phyloP scores from a whole-genome alignment of 2,888 invertebrate species.

The Eupithecia exiguata region DNA sequence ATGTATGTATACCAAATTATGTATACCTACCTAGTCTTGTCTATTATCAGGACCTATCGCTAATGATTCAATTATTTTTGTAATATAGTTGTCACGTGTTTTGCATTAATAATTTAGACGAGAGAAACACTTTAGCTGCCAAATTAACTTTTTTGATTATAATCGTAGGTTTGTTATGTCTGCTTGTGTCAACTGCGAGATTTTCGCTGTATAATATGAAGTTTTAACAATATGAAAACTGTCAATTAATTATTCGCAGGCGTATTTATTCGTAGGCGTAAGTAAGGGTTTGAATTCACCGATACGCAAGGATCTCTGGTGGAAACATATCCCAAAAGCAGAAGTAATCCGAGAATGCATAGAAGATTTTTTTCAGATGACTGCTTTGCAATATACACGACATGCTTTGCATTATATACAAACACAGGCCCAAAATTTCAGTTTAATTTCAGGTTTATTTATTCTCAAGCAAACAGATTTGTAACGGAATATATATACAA shows the following conservation, averaged over 20 bases:
- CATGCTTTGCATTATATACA: too few relatives aligned
- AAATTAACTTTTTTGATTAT: not conserved
- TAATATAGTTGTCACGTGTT: conserved; percentile 26
- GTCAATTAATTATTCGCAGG: not conserved
- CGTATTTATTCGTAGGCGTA: too few relatives aligned
- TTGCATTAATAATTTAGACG: conserved; percentile 24
- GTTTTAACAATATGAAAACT: not conserved
- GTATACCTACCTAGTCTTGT: not conserved
- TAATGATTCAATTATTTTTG: conserved; percentile 37
- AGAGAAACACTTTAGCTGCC: not conserved
- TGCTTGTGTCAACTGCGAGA: not conserved
- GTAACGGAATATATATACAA: too few relatives aligned
- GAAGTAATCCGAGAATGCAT: not conserved
- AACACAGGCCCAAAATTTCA: too few relatives aligned
- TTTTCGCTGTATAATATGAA: not conserved
- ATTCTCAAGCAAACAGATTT: too few relatives aligned
- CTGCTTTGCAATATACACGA: too few relatives aligned
- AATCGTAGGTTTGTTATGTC: not conserved
- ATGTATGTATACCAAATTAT: too few relatives aligned
- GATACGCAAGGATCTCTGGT: not conserved
- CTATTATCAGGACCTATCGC: conserved; percentile 23
- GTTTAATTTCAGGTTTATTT: too few relatives aligned
- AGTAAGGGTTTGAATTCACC: not conserved
- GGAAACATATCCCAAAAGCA: not conserved
- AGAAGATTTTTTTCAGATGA: not conserved